Evolutionary conservation across 2,888 invertebrate genomes (phyloP).

Genomic region (Sphaerophoria taeniata): DNA sequence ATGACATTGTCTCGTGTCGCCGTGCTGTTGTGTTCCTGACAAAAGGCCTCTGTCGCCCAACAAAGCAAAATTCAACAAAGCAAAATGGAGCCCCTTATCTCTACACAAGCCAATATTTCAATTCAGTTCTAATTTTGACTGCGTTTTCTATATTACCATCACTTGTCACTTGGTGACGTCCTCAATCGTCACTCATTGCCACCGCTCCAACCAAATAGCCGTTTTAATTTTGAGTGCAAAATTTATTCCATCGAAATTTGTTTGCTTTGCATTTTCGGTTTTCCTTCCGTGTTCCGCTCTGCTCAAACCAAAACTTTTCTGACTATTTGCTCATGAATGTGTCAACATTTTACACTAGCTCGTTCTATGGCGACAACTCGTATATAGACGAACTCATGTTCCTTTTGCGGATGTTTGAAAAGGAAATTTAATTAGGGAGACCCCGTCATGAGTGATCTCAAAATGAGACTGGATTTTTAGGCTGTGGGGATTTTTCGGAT

Average conservation of each 20-base stretch:
- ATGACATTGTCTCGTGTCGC: no score
- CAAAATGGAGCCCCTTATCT: no score
- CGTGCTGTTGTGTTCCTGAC: no score
- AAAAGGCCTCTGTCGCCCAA: neutral
- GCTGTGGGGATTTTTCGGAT: neutral
- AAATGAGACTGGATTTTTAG: neutral
- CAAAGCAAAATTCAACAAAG: neutral
- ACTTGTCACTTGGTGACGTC: neutral
- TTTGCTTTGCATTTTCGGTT: constrained; percentile 41
- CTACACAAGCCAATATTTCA: neutral
- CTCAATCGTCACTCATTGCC: constrained; percentile 14
- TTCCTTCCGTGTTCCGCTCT: neutral
- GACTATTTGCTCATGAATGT: neutral
- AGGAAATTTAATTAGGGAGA: constrained; percentile 68
- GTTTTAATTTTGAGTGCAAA: constrained; percentile 44
- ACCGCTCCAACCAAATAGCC: constrained; percentile 32
- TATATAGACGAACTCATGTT: neutral
- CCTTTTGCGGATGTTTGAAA: constrained; percentile 49
- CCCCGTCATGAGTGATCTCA: constrained; percentile 46
- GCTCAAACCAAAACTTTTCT: neutral
- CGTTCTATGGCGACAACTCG: neutral
- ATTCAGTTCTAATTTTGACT: neutral
- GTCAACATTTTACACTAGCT: no score
- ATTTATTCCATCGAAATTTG: constrained; percentile 54
- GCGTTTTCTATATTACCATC: constrained; percentile 11